phyloP scores from a whole-genome alignment of 2,888 invertebrate species.

The Pinctada fucata region DNA sequence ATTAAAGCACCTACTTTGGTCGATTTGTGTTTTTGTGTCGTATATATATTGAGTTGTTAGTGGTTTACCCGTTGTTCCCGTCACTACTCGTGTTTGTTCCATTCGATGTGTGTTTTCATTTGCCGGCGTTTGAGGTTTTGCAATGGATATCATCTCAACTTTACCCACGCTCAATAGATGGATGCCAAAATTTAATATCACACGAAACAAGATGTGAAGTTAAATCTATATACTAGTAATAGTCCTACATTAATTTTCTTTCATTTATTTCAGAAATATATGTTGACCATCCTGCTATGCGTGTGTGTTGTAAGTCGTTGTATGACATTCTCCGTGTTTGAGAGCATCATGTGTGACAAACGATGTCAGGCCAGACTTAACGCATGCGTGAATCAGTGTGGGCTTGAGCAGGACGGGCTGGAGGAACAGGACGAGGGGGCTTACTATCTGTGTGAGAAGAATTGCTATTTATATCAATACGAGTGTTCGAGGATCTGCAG shows the following conservation, averaged over 20 bases:
- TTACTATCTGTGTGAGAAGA: background rate
- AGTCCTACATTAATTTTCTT: background rate
- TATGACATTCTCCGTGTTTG: background rate
- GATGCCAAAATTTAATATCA: too few species aligned
- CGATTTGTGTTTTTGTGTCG: too few species aligned
- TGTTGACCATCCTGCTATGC: background rate
- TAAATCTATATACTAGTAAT: too few species aligned
- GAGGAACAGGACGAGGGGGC: background rate
- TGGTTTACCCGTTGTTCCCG: too few species aligned
- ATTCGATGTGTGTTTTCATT: too few species aligned
- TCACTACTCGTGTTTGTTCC: too few species aligned
- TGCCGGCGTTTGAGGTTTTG: too few species aligned
- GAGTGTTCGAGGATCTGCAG: background rate
- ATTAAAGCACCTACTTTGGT: too few species aligned
- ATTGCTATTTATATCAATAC: background rate
- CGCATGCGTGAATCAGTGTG: background rate
- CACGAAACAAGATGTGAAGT: too few species aligned
- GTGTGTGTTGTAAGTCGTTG: background rate
- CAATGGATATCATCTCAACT: too few species aligned
- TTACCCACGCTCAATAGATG: too few species aligned
- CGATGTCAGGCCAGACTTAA: background rate
- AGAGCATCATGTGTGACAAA: background rate
- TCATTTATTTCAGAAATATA: background rate
- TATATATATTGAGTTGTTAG: too few species aligned
- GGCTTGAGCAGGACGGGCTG: background rate